Evolutionary conservation across 2,888 invertebrate genomes (phyloP).

Genomic region (Drosophila meridionalis): DNA sequence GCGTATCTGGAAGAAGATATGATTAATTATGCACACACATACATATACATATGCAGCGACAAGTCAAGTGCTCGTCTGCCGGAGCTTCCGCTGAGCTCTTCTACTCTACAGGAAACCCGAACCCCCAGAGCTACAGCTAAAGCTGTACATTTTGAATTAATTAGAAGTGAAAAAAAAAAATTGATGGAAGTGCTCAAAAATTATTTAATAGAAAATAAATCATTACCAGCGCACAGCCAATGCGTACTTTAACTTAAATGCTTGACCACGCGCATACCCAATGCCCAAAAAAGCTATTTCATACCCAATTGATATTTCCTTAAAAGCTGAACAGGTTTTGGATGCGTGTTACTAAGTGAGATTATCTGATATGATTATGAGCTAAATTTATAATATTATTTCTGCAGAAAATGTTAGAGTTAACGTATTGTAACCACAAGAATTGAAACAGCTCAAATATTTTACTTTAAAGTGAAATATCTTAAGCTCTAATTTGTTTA

Average conservation of each 20-base stretch:
- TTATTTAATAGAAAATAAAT: conserved; percentile 59
- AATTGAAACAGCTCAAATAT: not conserved
- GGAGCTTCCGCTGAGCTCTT: conserved; percentile 66
- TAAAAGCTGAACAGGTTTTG: conserved; percentile 27
- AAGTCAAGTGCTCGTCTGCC: conserved; percentile 62
- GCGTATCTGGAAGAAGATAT: conserved; percentile 32
- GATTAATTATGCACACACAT: conserved; percentile 61
- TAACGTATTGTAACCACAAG: not conserved
- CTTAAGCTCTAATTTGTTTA: not conserved
- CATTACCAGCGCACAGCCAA: conserved; percentile 28
- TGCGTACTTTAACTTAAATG: conserved; percentile 10
- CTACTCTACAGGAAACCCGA: conserved; percentile 67
- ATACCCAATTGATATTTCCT: conserved; percentile 2
- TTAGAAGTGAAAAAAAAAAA: conserved; percentile 50
- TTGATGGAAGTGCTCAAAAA: conserved; percentile 63
- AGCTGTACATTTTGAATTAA: conserved; percentile 63
- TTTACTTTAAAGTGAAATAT: not conserved
- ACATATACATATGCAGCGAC: conserved; percentile 17
- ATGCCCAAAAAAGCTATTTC: conserved; percentile 12
- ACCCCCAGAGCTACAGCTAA: conserved; percentile 21
- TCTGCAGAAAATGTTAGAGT: not conserved
- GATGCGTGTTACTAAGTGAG: conserved; percentile 13
- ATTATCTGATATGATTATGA: not conserved
- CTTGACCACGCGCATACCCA: conserved; percentile 48
- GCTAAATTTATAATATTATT: not conserved